A percentile compares a stretch with the other conserved stretches of the same genome.
These are phyloP conservation scores for Galeopterus variegatus DNA, from an alignment of 2,113 vertebrate genomes.

Conservation along the genomic window DNA sequence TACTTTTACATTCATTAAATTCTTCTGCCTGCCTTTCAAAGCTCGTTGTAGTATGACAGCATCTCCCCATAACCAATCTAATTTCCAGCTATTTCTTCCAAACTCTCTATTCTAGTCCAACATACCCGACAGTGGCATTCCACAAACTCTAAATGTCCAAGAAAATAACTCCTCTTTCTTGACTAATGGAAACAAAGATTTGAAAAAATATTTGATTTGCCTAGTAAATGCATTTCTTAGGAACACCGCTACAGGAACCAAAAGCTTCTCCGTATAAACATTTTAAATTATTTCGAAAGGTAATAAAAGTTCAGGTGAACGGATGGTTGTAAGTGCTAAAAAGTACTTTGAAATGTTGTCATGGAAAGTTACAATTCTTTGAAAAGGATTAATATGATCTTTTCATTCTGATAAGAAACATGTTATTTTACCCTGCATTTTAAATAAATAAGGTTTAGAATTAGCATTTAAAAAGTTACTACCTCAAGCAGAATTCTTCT, in stretches of 20 bases:
- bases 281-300: conserved; percentile 66
- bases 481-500: background rate
- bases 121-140: background rate
- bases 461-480: conserved; percentile 57
- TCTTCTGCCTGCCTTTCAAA: conserved; percentile 47
- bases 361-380: conserved; percentile 62
- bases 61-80: background rate
- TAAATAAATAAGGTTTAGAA: conserved; percentile 59
- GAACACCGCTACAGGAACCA: conserved; percentile 46
- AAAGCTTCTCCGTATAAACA: conserved; percentile 30
- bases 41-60: background rate
- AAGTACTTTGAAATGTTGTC: conserved; percentile 63
- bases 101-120: conserved; percentile 22
- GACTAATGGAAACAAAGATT: conserved; percentile 62
- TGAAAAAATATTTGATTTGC: conserved; percentile 47
- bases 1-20: background rate
- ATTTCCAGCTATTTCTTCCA: conserved; percentile 54
- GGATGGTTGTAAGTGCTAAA: conserved; percentile 37
- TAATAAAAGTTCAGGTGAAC: conserved; percentile 55
- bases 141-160: conserved; percentile 23
- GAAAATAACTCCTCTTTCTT: conserved; percentile 56
- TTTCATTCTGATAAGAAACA: conserved; percentile 64
- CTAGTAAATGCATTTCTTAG: conserved; percentile 56
- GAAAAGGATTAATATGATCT: conserved; percentile 63
- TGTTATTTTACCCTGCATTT: conserved; percentile 48